phyloP scores from a whole-genome alignment of 2,113 vertebrate species.

The Dipodomys ordii region DNA sequence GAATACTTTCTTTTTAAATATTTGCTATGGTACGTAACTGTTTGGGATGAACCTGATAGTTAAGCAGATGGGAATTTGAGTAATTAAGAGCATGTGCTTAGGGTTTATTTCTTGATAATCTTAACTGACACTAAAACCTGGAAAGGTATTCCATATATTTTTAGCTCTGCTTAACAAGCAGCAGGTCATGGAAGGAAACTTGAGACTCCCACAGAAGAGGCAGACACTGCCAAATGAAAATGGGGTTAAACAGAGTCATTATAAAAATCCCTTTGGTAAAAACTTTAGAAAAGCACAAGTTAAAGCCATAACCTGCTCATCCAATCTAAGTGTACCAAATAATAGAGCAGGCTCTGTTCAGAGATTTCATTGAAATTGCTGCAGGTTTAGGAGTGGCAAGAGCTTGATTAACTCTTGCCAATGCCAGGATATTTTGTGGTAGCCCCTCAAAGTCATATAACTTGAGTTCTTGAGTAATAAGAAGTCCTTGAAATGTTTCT shows the following conservation, averaged over 20 bases:
- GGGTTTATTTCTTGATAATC: conserved; percentile 47
- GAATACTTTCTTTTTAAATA: conserved; percentile 20
- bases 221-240: conserved; percentile 80
- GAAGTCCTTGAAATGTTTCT: background rate
- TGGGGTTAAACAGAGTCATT: conserved; percentile 70
- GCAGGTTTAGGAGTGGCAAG: background rate
- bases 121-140: conserved; percentile 46
- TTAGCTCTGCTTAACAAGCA: conserved; percentile 67
- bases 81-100: conserved; percentile 15
- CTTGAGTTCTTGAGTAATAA: background rate
- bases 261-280: conserved; percentile 73
- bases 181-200: conserved; percentile 68
- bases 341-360: conserved; percentile 35
- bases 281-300: conserved; percentile 61
- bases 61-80: conserved; percentile 35
- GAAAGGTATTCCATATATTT: conserved; percentile 60
- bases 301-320: conserved; percentile 43
- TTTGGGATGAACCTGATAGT: background rate
- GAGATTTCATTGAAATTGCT: conserved; percentile 43
- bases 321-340: conserved; percentile 59
- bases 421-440: background rate
- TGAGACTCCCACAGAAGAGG: conserved; percentile 61
- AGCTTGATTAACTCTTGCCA: conserved; percentile 48
- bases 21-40: background rate
- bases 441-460: background rate